phyloP scores from a whole-genome alignment of 2,113 vertebrate species.

The Carettochelys insculpta region DNA sequence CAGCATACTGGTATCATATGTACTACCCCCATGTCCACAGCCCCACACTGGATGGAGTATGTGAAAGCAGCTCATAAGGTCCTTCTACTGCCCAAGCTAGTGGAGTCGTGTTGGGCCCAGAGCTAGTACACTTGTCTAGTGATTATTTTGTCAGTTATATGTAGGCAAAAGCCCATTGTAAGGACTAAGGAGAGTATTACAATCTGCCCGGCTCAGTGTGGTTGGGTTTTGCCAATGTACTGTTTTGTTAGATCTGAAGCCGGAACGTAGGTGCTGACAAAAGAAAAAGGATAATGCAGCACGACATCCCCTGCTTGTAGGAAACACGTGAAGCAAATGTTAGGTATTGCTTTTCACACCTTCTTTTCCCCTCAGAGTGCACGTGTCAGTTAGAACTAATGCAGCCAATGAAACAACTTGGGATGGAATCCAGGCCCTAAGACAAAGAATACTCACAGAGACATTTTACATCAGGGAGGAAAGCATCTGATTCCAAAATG shows the following conservation, averaged over 20 bases:
- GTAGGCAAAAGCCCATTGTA: not conserved
- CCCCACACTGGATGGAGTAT: not conserved
- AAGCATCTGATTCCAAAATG: rapidly evolving
- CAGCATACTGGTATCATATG: not conserved
- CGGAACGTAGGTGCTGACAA: not conserved
- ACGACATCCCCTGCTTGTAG: not conserved
- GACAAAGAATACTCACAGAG: not conserved
- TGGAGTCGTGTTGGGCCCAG: not conserved
- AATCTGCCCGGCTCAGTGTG: not conserved
- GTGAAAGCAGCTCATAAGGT: not conserved
- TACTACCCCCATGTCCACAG: not conserved
- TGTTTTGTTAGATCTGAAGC: not conserved
- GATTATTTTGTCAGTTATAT: not conserved
- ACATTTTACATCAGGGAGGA: not conserved
- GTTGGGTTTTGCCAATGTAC: not conserved
- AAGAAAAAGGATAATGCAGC: not conserved
- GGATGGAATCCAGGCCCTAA: not conserved
- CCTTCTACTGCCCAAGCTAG: not conserved
- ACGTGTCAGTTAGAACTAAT: not conserved
- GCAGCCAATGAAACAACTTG: not conserved
- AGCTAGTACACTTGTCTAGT: not conserved
- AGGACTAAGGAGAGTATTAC: not conserved
- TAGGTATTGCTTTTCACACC: not conserved
- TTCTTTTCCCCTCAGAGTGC: not conserved
- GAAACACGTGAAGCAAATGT: not conserved